phyloP scores from a whole-genome alignment of 2,888 invertebrate genomes.

The Aleiodes testaceus region DNA sequence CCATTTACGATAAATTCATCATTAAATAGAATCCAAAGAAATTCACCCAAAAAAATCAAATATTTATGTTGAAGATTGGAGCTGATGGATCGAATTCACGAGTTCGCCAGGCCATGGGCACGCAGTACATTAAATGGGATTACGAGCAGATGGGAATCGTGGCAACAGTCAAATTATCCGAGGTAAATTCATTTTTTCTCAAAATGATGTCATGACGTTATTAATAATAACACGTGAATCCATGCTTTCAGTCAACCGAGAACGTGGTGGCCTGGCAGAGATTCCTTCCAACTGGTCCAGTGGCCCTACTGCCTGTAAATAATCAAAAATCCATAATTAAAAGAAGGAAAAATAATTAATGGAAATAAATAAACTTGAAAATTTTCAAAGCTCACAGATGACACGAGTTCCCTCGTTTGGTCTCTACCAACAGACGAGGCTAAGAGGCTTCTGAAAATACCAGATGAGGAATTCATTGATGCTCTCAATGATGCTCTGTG shows the following conservation, averaged over 20 bases:
- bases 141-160: conserved; percentile 95
- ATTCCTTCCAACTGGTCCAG: conserved; percentile 92
- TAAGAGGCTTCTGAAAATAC: conserved; percentile 80
- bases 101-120: conserved; percentile 87
- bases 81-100: conserved; percentile 95
- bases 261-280: conserved; percentile 97
- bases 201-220: conserved; percentile 11
- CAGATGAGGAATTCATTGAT: conserved; percentile 89
- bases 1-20: background rate
- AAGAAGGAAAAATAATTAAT: conserved; percentile 6
- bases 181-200: conserved; percentile 78
- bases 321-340: conserved; percentile 28
- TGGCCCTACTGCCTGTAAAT: conserved; percentile 90
- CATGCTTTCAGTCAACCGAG: conserved; percentile 77
- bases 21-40: too few relatives aligned
- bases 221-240: conserved; percentile 13
- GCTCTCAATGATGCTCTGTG: conserved; percentile 90
- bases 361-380: too few relatives aligned
- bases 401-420: conserved; percentile 95
- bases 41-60: too few relatives aligned
- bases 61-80: conserved; percentile 80
- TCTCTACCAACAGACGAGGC: conserved; percentile 85
- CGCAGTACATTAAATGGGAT: conserved; percentile 85
- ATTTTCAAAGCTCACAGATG: conserved; percentile 78
- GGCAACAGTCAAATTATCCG: conserved; percentile 87